Conservation (phyloP, 2,888 invertebrate genomes). For the Drosophila heteroneura region DNA sequence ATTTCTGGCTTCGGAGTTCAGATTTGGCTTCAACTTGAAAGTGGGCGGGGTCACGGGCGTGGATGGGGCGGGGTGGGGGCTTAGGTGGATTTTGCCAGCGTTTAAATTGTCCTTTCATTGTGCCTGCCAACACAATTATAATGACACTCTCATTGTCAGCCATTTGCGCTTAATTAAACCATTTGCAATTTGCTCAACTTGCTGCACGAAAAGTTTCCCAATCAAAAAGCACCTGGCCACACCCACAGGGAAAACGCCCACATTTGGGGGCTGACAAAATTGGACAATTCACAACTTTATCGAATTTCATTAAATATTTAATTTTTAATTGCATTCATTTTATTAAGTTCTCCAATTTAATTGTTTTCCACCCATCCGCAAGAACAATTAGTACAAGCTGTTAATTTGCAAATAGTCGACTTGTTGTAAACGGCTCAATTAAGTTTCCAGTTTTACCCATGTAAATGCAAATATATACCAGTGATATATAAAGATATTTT, state of each 20-base stretch:
- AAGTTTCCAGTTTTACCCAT: background rate
- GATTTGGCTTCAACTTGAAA: conserved; percentile 20
- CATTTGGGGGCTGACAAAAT: conserved; percentile 6
- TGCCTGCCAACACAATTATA: conserved; percentile 60
- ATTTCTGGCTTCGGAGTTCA: conserved; percentile 26
- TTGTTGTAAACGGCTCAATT: conserved; percentile 5
- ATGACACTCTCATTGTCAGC: conserved; percentile 75
- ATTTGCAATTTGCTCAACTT: conserved; percentile 69
- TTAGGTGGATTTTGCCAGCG: background rate
- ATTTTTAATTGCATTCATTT: conserved; percentile 79
- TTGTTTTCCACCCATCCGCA: conserved; percentile 24
- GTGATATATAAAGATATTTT: background rate
- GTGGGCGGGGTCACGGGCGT: conserved; percentile 53
- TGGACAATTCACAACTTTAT: conserved; percentile 41
- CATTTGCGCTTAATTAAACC: conserved; percentile 79
- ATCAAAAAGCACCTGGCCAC: conserved; percentile 24
- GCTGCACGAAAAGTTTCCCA: conserved; percentile 36
- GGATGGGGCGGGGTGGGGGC: background rate
- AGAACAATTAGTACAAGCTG: background rate
- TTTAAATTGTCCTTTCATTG: conserved; percentile 37
- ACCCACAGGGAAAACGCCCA: background rate
- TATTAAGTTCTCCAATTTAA: conserved; percentile 56
- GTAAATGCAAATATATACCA: background rate
- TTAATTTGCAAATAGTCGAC: conserved; percentile 2
- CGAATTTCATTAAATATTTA: conserved; percentile 68